phyloP scores from a whole-genome alignment of 2,797 vertebrate genomes.

The Enteromius afrohamiltoni region DNA sequence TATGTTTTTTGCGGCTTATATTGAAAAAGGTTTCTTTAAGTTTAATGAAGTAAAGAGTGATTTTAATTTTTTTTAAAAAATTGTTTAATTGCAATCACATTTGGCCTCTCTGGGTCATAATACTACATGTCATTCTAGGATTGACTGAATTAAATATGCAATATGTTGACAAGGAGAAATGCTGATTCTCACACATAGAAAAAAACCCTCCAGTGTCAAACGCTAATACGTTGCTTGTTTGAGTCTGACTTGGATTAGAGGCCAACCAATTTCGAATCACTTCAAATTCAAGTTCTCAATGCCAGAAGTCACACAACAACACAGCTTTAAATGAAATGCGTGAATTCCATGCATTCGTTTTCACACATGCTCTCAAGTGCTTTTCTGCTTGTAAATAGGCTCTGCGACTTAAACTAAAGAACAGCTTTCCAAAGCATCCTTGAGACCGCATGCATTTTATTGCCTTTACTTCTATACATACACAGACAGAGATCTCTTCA shows the following conservation, averaged over 20 bases:
- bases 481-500: conserved; percentile 84
- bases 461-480: conserved; percentile 50
- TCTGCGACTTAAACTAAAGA: conserved; percentile 42
- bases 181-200: background rate
- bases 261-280: conserved; percentile 39
- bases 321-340: conserved; percentile 39
- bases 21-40: background rate
- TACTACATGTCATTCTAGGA: background rate
- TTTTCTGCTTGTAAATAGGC: conserved; percentile 48
- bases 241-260: conserved; percentile 15
- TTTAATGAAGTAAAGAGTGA: background rate
- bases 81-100: background rate
- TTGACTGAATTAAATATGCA: background rate
- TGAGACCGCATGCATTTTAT: conserved; percentile 64
- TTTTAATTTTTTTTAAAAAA: background rate
- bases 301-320: conserved; percentile 37
- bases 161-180: background rate
- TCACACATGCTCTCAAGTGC: conserved; percentile 44
- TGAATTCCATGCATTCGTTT: conserved; percentile 44
- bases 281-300: conserved; percentile 24
- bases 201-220: conserved; percentile 14
- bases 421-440: conserved; percentile 68
- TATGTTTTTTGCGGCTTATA: background rate
- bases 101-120: background rate
- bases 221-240: background rate